Evolutionary conservation across 2,113 vertebrate genomes (phyloP), one percentile per base, ranked within the genome.

Genomic region (Zeus faber): DNA sequence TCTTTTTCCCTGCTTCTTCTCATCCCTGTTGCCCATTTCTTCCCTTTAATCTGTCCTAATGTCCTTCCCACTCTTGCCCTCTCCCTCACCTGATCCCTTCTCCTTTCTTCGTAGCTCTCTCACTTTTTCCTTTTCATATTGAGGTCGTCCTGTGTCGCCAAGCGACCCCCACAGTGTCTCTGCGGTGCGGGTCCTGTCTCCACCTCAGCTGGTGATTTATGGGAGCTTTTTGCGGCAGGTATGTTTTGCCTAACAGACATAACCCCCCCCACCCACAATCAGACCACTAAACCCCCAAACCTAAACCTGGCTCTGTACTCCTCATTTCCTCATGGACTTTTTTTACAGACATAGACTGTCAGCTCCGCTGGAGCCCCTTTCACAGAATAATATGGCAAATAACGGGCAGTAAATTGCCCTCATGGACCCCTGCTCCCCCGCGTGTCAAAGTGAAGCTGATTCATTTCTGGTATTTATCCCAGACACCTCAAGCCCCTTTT

Each of bases 271-370:
- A 29, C 27, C 27, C 27, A 9, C 27, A 4, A 29, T 9, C 27
- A n/a, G n/a, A n/a, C n/a, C n/a, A n/a, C n/a, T n/a, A n/a, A n/a
- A n/a, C n/a, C n/a, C n/a, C n/a, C n/a, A n/a, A n/a, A n/a, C n/a
- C n/a, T 70, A 66, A 47, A 55, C 58, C 49, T 49, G 61, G 54
- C 37, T 62, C 47, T 23, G 41, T n/a, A 21, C 37, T 55, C 56
- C 72, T 64, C 41, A 61, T 76, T 75, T 77, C 70, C 58, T 72
- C 20, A 23, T 45, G 49, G 77, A 58, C 44, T 57, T 64, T 76
- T 58, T 54, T n/a, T n/a, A 68, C 57, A 55, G 62, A 67, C 52
- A 56, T 13, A 22, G 40, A 14, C 65, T 68, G 65, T 71, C 65
- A 62, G 21, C 60, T 64, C 57, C 57, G 64, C 43, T 72, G 65